Evolutionary conservation across 2,113 vertebrate genomes (phyloP).

Genomic region (Trinectes maculatus): DNA sequence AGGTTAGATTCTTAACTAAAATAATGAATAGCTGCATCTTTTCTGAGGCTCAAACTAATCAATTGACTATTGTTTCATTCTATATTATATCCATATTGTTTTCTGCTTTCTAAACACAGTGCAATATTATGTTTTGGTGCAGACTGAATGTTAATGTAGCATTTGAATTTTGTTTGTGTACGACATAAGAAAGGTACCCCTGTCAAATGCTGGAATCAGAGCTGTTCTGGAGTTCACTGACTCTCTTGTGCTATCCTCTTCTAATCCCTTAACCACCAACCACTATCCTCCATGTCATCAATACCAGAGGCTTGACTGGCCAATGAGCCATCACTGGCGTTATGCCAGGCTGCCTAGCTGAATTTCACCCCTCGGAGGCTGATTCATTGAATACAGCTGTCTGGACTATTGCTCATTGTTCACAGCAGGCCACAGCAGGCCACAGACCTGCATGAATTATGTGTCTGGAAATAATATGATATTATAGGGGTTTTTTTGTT

Average conservation of each 20-base stretch:
- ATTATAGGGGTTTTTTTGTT: slow-evolving; percentile 6
- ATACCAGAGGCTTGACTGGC: slow-evolving; percentile 34
- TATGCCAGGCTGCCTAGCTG: slow-evolving; percentile 65
- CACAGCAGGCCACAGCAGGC: slow-evolving; percentile 35
- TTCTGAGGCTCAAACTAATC: not conserved
- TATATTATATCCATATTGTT: not conserved
- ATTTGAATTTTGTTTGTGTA: not conserved
- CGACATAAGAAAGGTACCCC: not conserved
- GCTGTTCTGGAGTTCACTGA: slow-evolving; percentile 22
- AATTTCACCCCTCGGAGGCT: slow-evolving; percentile 65
- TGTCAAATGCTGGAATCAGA: slow-evolving; percentile 3
- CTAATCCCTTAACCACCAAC: slow-evolving; percentile 44
- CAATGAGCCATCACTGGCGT: slow-evolving; percentile 59
- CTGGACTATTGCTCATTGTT: slow-evolving; percentile 54
- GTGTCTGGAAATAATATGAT: slow-evolving; percentile 37
- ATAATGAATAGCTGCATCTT: too few relatives aligned
- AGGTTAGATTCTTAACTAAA: too few relatives aligned
- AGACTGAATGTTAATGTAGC: not conserved
- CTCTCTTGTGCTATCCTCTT: slow-evolving; percentile 21
- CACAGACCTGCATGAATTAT: slow-evolving; percentile 32
- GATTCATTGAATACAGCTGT: slow-evolving; percentile 62
- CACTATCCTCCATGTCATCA: slow-evolving; percentile 36
- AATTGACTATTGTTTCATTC: not conserved
- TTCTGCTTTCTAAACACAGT: too few relatives aligned
- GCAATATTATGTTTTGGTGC: not conserved